Evolutionary conservation across 2,888 invertebrate genomes (phyloP), one percentile per base, ranked within the genome.

Genomic region (Meiosimyza platycephala): DNA sequence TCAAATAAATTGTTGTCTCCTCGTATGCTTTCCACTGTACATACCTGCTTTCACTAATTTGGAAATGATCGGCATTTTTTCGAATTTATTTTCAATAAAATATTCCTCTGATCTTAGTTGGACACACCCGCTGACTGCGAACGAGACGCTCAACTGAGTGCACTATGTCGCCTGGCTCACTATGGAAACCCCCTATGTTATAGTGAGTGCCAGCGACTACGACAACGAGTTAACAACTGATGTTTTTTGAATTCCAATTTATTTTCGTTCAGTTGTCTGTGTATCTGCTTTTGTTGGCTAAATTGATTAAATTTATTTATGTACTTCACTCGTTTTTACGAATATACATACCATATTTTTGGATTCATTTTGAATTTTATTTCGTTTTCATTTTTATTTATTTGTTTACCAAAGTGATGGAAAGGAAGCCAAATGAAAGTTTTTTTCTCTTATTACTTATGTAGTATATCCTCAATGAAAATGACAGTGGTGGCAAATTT

Each of bases 1-100:
- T n/a, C n/a, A 40, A 40, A 40, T 40, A 6, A 40, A 40, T 40
- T 2, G 9, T 40, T 40, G 40, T 9, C 40, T 9, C 9, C 28
- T 12, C 16, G 40, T 13, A 13, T 28, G 6, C 22, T 12, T 12
- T 7, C 33, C 18, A 15, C 52, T 40, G 9, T 40, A 66, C 67
- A 22, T 16, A 69, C 69, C 62, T 69, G 28, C 51, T 13, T 62
- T 66, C 18, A 70, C 18, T 6, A 74, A 11, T 73, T 78, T 78
- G 4, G 76, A 75, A 66, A 75, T 74, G 74, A 74, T 76, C 72
- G 76, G 65, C 79, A 79, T 79, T 72, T 76, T 75, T 72, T 40
- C 47, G 51, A 50, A 12, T 1, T 60, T 28, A 60, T 15, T 67
- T 66, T 66, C 33, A 16, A 59, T 59, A 7, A 28, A 60, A 15